Evolutionary conservation across 2,888 invertebrate species (phyloP), one percentile per base, ranked within the genome.

Genomic region (Metallyticus violacea): DNA sequence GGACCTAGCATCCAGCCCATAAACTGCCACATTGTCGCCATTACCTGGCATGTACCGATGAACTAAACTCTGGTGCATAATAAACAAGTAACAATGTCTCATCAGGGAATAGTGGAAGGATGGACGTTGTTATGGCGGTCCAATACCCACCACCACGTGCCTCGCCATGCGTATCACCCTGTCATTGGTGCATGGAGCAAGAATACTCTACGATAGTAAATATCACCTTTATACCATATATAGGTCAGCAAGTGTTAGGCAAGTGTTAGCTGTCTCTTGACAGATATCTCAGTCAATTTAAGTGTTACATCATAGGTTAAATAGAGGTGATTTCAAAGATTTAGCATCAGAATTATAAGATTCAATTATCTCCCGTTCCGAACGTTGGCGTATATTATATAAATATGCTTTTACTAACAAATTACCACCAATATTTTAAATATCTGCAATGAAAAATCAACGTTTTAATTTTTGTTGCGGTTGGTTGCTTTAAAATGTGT

Each of bases 11-110:
- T 28, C 25, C 30, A 28, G 22, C 30, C 85, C 85, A 85, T 85
- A 85, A 85, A 85, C 85, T 78, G 85, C 85, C 40, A 29, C 76
- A 78, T 30, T 81, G 81, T 30, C n/a, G 30, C 25, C 29, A 80
- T 28, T 84, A n/a, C 40, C 40, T 62, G 40, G 40, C 40, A 62
- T 62, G 40, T 62, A 62, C 40, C 40, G 40, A 62, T 62, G 40
- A 62, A 62, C 40, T 62, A 62, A 62, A 62, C 40, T 62, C 77
- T 26, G 84, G 27, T 25, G 30, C 77, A 79, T 79, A 85, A 85
- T 86, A 86, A 86, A 86, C 86, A 86, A 29, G 82, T 26, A 80
- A 80, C 86, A 86, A 86, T 86, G 86, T 86, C 81, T 86, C 82
- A 26, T 77, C 81, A 26, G 86, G 82, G 86, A 25, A 82, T 86